phyloP scores from a whole-genome alignment of 2,888 invertebrate genomes.

The Xylophagus ater region DNA sequence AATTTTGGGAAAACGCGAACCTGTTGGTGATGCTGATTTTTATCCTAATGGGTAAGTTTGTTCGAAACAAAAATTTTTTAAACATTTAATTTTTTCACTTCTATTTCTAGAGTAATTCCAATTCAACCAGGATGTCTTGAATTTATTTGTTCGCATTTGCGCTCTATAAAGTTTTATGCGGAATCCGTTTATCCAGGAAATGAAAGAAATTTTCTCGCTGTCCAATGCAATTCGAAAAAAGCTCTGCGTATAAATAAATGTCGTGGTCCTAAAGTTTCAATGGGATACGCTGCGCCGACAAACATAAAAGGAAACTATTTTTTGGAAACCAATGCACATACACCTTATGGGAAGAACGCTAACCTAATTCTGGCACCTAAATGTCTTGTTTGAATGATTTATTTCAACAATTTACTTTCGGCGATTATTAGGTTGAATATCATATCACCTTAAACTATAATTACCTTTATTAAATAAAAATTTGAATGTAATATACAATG shows the following conservation, averaged over 20 bases:
- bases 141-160: constrained; percentile 30
- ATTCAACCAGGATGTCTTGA: constrained; percentile 30
- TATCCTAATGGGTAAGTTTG: constrained; percentile 28
- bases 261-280: constrained; percentile 28
- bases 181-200: constrained; percentile 34
- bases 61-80: background rate
- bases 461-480: too few relatives aligned
- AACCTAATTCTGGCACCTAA: too few relatives aligned
- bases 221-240: constrained; percentile 28
- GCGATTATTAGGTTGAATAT: too few relatives aligned
- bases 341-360: constrained; percentile 30
- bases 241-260: constrained; percentile 30
- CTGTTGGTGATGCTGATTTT: constrained; percentile 33
- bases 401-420: too few relatives aligned
- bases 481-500: too few relatives aligned
- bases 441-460: too few relatives aligned
- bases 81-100: background rate
- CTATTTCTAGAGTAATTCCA: constrained; percentile 1
- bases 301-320: constrained; percentile 32
- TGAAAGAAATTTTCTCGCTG: constrained; percentile 34
- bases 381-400: too few relatives aligned
- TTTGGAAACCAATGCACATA: constrained; percentile 29
- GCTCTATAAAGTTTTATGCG: constrained; percentile 32
- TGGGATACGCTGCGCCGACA: constrained; percentile 30
- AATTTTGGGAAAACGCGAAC: constrained; percentile 23